Conservation (phyloP, 2,113 vertebrate genomes). For the Pomatostomus ruficeps region DNA sequence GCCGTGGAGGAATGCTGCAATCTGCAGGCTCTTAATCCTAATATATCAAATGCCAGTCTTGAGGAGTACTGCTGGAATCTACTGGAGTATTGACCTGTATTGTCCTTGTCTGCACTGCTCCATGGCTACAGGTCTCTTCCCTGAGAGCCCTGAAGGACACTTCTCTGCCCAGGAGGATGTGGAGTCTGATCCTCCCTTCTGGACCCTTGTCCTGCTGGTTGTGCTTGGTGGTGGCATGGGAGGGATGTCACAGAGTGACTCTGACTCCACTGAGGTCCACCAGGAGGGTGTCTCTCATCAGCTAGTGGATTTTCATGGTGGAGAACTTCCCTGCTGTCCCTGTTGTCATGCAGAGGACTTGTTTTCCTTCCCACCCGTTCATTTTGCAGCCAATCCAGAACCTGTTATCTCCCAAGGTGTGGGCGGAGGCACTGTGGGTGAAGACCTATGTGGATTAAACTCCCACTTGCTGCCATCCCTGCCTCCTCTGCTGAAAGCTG, state of each 20-base stretch:
- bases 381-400: neutral
- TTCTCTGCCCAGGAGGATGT: neutral
- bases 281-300: neutral
- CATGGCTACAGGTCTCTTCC: neutral
- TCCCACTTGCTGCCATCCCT: neutral
- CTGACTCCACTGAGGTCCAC: neutral
- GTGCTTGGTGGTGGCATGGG: accelerated
- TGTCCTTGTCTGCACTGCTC: neutral
- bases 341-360: neutral
- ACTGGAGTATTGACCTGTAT: neutral
- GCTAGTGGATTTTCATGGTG: neutral
- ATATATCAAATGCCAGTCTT: neutral
- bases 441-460: neutral
- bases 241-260: neutral
- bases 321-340: neutral
- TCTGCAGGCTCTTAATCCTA: neutral
- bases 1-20: neutral
- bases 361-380: neutral
- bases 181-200: neutral
- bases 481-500: neutral
- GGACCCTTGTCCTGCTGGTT: neutral
- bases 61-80: neutral
- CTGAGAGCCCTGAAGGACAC: neutral
- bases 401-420: neutral
- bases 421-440: neutral